Percentiles rank a stretch among this genome's conserved stretches.
Conservation (phyloP, 2,113 vertebrate species). For the Natator depressus region DNA sequence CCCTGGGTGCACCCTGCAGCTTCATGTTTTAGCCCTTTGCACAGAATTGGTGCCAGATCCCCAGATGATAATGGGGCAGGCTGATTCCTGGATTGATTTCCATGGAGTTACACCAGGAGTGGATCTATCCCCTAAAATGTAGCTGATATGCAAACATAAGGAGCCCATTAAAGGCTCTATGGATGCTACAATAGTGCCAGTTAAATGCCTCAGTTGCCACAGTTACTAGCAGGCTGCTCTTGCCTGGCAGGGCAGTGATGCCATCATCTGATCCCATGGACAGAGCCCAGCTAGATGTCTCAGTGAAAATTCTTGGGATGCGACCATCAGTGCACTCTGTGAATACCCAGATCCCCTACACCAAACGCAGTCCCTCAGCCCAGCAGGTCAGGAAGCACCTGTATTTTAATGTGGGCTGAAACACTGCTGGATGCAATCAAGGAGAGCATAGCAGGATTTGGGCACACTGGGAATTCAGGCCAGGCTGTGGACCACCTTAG, state of each 20-base stretch:
- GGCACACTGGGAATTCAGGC: too few species aligned
- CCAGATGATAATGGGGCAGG: background rate
- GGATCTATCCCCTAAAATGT: background rate
- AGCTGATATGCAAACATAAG: constrained; percentile 28
- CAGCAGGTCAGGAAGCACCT: background rate
- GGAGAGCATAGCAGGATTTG: background rate
- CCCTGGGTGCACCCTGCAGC: background rate
- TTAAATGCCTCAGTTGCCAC: background rate
- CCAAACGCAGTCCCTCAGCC: background rate
- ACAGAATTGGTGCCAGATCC: constrained; percentile 14
- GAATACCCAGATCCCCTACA: background rate
- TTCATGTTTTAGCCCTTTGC: background rate
- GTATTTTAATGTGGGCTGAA: too few species aligned
- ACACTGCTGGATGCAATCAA: background rate
- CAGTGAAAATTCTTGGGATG: background rate
- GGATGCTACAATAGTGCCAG: background rate
- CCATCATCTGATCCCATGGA: background rate
- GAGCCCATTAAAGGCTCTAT: constrained; percentile 14
- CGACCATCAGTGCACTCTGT: background rate
- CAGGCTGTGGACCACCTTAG: background rate
- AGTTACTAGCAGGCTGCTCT: background rate
- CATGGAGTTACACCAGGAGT: background rate
- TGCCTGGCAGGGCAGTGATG: background rate
- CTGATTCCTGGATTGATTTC: constrained; percentile 17
- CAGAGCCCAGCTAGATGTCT: background rate